Conservation (phyloP, 2,797 vertebrate genomes). For the Calcarius lapponicus region DNA sequence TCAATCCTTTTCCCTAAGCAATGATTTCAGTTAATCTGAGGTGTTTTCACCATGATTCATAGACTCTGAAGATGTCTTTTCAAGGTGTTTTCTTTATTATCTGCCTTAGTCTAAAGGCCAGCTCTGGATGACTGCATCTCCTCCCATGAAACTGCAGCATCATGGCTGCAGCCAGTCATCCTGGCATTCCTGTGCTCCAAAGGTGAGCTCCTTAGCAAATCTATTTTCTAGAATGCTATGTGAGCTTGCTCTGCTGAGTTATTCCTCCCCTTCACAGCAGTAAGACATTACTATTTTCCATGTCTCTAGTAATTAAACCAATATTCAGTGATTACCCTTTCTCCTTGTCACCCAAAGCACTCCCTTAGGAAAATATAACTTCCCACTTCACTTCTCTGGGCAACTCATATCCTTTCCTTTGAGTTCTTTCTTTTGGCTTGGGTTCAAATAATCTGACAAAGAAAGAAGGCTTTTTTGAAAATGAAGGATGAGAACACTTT, state of each 20-base stretch:
- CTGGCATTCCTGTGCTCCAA: neutral
- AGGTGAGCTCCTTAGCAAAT: neutral
- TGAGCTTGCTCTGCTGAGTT: neutral
- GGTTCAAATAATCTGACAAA: neutral
- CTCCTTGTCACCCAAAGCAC: neutral
- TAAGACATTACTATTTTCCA: neutral
- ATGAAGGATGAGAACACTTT: neutral
- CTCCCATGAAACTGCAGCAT: neutral
- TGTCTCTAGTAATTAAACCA: neutral
- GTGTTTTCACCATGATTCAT: neutral
- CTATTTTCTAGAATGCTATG: neutral
- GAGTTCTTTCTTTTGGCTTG: neutral
- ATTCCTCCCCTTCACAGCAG: neutral
- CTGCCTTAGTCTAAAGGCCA: neutral
- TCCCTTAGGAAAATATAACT: neutral
- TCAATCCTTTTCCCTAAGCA: neutral
- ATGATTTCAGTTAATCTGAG: neutral
- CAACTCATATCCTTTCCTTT: neutral
- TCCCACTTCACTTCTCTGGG: neutral
- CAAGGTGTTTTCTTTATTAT: neutral
- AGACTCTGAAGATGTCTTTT: neutral
- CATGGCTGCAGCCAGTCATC: neutral
- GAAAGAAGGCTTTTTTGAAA: neutral
- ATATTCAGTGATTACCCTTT: neutral
- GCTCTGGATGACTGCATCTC: neutral